Evolutionary conservation across 2,888 invertebrate species (phyloP).

Genomic region (Drosophila rellima): DNA sequence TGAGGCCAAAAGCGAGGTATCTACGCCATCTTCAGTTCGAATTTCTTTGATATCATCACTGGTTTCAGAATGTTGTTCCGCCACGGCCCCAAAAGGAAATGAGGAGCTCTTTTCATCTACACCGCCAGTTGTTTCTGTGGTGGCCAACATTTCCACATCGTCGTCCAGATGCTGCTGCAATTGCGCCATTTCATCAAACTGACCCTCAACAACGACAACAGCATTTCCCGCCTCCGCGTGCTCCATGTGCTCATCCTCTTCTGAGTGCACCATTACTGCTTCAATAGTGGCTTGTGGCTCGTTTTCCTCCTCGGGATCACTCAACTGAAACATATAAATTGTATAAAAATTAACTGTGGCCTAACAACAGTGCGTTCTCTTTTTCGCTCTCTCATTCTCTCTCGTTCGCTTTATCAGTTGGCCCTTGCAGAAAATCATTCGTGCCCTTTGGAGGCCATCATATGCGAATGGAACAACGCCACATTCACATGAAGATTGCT

Average conservation of each 20-base stretch:
- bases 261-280: slow-evolving; percentile 26
- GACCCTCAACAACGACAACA: slow-evolving; percentile 29
- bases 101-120: slow-evolving; percentile 85
- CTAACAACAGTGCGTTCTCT: background rate
- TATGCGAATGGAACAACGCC: slow-evolving; percentile 86
- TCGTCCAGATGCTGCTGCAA: slow-evolving; percentile 65
- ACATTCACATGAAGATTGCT: slow-evolving; percentile 82
- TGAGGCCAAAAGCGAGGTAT: slow-evolving; percentile 84
- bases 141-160: slow-evolving; percentile 74
- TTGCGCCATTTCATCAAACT: slow-evolving; percentile 58
- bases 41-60: slow-evolving; percentile 83
- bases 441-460: slow-evolving; percentile 79
- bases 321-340: slow-evolving; percentile 59
- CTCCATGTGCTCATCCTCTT: slow-evolving; percentile 55
- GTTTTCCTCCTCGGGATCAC: slow-evolving; percentile 66
- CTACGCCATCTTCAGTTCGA: slow-evolving; percentile 79
- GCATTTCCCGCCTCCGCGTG: slow-evolving; percentile 33
- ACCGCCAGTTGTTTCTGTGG: slow-evolving; percentile 54
- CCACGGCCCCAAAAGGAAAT: slow-evolving; percentile 84
- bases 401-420: slow-evolving; percentile 82
- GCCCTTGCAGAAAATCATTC: slow-evolving; percentile 85
- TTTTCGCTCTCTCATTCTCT: background rate
- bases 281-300: slow-evolving; percentile 36
- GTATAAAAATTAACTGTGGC: slow-evolving; percentile 1
- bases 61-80: slow-evolving; percentile 83